A percentile compares a stretch with the other conserved stretches of the same genome.
These are phyloP conservation scores for Aptenodytes forsteri DNA, from an alignment of 2,113 vertebrate species.

Conservation along the genomic window DNA sequence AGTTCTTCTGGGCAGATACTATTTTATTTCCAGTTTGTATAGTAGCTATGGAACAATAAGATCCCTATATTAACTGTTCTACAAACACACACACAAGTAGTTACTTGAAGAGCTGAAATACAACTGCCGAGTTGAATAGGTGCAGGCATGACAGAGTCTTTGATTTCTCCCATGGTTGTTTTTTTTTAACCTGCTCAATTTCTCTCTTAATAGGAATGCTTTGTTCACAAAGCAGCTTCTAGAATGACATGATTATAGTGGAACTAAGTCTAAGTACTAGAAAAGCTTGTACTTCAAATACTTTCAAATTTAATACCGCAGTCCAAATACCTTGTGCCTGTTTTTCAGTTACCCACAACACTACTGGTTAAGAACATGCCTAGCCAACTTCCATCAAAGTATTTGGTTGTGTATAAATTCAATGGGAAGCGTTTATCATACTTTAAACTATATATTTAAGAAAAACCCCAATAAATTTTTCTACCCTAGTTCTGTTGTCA, in stretches of 20 bases:
- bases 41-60: background rate
- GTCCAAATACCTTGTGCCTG: background rate
- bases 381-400: background rate
- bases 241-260: background rate
- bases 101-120: background rate
- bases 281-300: background rate
- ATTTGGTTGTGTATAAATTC: background rate
- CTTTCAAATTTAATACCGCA: background rate
- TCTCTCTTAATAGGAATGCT: background rate
- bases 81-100: background rate
- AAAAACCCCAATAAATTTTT: background rate
- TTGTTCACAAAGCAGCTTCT: background rate
- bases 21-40: background rate
- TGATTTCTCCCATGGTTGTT: background rate
- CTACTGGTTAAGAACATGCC: background rate
- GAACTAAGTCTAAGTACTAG: background rate
- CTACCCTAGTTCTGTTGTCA: background rate
- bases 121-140: background rate
- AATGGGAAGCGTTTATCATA: background rate
- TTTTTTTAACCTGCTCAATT: background rate
- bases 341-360: background rate
- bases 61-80: background rate
- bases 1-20: background rate
- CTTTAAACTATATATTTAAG: background rate
- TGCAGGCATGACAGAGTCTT: background rate